Evolutionary conservation across 1,140 invertebrate species (phyloP).

Genomic region (Cotesia chilonis): DNA sequence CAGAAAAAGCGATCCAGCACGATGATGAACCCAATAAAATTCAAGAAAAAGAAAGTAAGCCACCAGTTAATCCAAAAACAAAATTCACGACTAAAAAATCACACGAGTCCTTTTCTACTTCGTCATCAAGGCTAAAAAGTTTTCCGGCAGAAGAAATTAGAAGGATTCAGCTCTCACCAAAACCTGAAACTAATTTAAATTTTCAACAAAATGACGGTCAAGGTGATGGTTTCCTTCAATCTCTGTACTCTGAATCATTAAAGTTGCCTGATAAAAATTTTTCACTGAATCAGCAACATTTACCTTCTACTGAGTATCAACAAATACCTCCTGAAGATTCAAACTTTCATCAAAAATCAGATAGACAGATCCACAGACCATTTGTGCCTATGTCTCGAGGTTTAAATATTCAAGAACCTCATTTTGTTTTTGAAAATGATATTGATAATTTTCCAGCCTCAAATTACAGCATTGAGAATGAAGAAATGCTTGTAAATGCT

Average conservation of each 20-base stretch:
- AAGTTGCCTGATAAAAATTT: slow-evolving; percentile 21
- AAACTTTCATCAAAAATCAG: neutral
- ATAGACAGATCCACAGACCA: slow-evolving; percentile 41
- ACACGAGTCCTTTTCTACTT: slow-evolving; percentile 29
- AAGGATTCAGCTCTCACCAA: slow-evolving; percentile 27
- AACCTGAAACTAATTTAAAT: slow-evolving; percentile 21
- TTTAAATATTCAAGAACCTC: slow-evolving; percentile 2
- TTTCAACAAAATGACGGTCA: slow-evolving; percentile 27
- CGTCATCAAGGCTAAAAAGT: slow-evolving; percentile 47
- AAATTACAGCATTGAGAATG: neutral
- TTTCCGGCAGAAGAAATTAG: slow-evolving; percentile 51
- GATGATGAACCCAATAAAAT: neutral
- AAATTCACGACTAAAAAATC: slow-evolving; percentile 39
- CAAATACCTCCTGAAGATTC: slow-evolving; percentile 7
- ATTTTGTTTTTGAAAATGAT: neutral
- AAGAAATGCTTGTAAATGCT: neutral
- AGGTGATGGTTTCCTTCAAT: slow-evolving; percentile 27
- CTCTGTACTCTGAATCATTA: neutral
- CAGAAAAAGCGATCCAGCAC: slow-evolving; percentile 13
- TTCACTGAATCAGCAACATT: slow-evolving; percentile 24
- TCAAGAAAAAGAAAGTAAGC: neutral
- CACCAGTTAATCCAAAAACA: slow-evolving; percentile 38
- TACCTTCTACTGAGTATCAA: slow-evolving; percentile 13
- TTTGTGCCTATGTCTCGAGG: slow-evolving; percentile 35
- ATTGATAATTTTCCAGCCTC: neutral